Base-by-base conservation (phyloP, 2,888 invertebrate species). In the Melanargia galathea region DNA sequence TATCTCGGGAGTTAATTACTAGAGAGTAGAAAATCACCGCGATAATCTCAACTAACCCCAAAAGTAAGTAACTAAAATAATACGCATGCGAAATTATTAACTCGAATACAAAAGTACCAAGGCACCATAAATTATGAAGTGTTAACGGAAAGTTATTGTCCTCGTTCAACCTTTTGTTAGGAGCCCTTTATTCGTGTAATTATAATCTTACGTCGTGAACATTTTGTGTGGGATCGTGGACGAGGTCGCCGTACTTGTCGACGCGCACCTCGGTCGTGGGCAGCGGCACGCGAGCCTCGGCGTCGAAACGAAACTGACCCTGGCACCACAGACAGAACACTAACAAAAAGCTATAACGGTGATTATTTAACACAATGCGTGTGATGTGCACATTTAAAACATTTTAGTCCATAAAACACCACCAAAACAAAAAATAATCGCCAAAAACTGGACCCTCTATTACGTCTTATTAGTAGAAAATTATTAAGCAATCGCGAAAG, bases 271-370 rank as follows among this genome's bases (percentile, higher is more conserved):
- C 95, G 77, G 94, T 92, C 77, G 95, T 94, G 68, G 95, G 95
- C 79, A 96, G 93, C 82, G 94, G 94, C 76, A 93, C 92, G 81
- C 93, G 94, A 84, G 95, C 95, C 92, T 97, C 97, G 84, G 95
- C 95, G 89, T 96, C 96, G 92, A 97, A 97, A 81, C 96, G 94
- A 92, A 97, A 97, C 91, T 97, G 96, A 92, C 96, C 96, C 96
- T 97, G 94, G 73, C 80, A 82, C 82, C 82, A 82, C 66, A 74
- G 62, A 71, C 51, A 65, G 79, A 83, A 72, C 60, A 70, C 70
- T 75, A 79, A 78, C 77, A 76, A 69, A 22, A 76, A 54, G 51
- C 59, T 63, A 60, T 65, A 55, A 64, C 68, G 70, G 48, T 52
- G 30, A n/a, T 30, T 6, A 6, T 63, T 58, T 26, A 64, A 59